Conservation (phyloP, 2,797 vertebrate species). For the Harpagifer antarcticus region DNA sequence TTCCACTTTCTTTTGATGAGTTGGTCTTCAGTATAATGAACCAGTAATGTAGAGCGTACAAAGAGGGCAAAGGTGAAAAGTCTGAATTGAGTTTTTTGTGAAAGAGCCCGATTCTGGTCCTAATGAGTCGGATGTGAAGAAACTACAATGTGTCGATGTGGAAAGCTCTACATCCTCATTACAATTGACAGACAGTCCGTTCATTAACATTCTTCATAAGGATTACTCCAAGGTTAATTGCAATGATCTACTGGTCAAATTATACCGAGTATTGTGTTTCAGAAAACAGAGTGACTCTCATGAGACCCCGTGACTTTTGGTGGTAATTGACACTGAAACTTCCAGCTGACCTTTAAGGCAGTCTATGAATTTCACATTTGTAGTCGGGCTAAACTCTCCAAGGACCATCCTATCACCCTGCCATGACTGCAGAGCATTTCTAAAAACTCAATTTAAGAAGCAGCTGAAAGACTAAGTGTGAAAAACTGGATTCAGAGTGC, state of each 20-base stretch:
- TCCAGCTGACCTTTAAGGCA: conserved; percentile 67
- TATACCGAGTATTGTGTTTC: conserved; percentile 55
- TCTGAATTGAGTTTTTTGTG: conserved; percentile 12
- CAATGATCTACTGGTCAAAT: conserved; percentile 45
- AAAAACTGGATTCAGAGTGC: conserved; percentile 34
- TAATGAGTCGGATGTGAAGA: conserved; percentile 56
- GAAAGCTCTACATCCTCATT: conserved; percentile 41
- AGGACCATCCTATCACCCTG: conserved; percentile 52
- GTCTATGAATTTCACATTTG: conserved; percentile 63
- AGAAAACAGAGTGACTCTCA: conserved; percentile 49
- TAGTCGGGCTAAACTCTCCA: conserved; percentile 44
- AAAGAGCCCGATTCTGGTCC: conserved; percentile 23
- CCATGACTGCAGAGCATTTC: conserved; percentile 45
- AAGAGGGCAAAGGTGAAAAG: conserved; percentile 48
- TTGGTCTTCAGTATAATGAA: not conserved
- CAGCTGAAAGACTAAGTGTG: conserved; percentile 46
- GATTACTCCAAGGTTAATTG: conserved; percentile 64
- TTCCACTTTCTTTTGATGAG: conserved; percentile 33
- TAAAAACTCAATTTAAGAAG: conserved; percentile 71
- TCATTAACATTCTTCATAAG: conserved; percentile 63
- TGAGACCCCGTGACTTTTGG: conserved; percentile 50
- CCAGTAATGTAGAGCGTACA: not conserved
- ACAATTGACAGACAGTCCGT: conserved; percentile 56
- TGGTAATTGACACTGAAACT: conserved; percentile 72
- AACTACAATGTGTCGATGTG: conserved; percentile 2